Percentiles rank a stretch among this genome's conserved stretches.
phyloP scores from a whole-genome alignment of 2,888 invertebrate genomes.

The Galerucella pusilla region DNA sequence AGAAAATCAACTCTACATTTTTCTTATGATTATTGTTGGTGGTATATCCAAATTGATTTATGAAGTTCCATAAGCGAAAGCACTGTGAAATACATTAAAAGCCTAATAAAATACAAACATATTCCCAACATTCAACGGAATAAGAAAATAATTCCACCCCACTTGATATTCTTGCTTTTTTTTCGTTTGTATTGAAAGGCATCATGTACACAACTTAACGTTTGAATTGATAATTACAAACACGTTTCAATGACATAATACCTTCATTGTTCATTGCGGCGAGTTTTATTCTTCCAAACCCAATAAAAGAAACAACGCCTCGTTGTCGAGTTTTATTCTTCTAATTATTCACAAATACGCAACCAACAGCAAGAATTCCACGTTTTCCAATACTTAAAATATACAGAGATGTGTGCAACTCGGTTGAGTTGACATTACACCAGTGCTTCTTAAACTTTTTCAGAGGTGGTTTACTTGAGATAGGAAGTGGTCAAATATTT shows the following conservation, averaged over 20 bases:
- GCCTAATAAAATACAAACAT: too few relatives aligned
- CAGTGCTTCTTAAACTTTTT: background rate
- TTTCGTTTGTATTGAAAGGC: background rate
- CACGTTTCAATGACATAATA: constrained; percentile 1
- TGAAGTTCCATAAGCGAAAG: too few relatives aligned
- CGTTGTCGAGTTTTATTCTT: background rate
- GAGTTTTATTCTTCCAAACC: background rate
- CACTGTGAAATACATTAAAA: too few relatives aligned
- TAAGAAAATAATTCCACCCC: too few relatives aligned
- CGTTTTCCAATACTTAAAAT: background rate
- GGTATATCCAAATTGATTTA: too few relatives aligned
- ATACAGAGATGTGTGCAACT: background rate
- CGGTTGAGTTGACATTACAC: background rate
- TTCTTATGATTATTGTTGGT: too few relatives aligned
- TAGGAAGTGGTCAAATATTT: too few relatives aligned
- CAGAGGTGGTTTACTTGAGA: too few relatives aligned
- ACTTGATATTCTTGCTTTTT: background rate
- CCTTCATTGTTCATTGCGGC: background rate
- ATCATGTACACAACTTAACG: background rate
- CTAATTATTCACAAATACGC: constrained; percentile 1
- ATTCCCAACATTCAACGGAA: too few relatives aligned
- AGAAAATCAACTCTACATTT: too few relatives aligned
- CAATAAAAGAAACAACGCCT: background rate
- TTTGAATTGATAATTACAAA: background rate
- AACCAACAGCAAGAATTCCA: background rate